Conservation (phyloP, 1,140 invertebrate genomes). For the Mamestra configurata region DNA sequence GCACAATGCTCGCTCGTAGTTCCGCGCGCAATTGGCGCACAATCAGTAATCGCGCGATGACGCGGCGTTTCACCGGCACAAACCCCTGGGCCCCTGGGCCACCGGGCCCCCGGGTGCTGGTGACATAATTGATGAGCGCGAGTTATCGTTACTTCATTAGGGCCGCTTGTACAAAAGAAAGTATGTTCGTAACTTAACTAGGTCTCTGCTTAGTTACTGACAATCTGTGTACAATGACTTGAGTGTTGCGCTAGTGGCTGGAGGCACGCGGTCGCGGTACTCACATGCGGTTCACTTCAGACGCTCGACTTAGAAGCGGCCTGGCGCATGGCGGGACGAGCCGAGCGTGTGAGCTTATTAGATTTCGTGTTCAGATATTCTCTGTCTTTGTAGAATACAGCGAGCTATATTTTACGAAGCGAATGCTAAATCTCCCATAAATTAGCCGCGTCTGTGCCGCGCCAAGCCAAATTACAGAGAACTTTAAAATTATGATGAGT, state of each 20-base stretch:
- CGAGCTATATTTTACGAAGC: not conserved
- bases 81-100: not conserved
- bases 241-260: too few species aligned
- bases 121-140: not conserved
- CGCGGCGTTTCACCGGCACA: not conserved
- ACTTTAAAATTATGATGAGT: not conserved
- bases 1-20: not conserved
- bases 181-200: not conserved
- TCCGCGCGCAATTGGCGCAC: constrained; percentile 2
- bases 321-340: not conserved
- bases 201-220: too few species aligned
- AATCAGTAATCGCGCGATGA: constrained; percentile 10
- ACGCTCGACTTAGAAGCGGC: too few species aligned
- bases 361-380: too few species aligned
- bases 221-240: too few species aligned
- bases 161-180: not conserved
- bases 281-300: not conserved
- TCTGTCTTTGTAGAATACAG: too few species aligned
- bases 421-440: not conserved
- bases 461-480: too few species aligned
- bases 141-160: not conserved
- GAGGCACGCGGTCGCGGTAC: not conserved
- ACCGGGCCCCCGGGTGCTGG: not conserved
- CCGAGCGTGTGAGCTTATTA: not conserved
- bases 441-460: not conserved